A percentile compares a stretch with the other conserved stretches of the same genome.
Conservation (phyloP, 2,113 vertebrate species). For the Dendrocopos noguchii region DNA sequence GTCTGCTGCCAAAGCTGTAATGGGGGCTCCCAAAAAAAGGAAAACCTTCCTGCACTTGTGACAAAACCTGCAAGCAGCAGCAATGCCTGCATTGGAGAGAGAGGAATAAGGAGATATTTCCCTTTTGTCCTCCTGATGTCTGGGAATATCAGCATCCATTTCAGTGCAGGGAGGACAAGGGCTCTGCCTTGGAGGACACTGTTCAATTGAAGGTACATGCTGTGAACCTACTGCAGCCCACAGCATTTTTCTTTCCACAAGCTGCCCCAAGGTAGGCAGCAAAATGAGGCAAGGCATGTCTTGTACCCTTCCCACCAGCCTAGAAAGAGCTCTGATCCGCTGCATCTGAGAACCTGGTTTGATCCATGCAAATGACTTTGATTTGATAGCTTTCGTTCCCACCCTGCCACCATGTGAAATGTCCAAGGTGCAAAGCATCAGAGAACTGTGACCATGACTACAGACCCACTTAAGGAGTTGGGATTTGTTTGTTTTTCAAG, state of each 20-base stretch:
- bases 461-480: background rate
- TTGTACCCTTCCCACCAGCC: background rate
- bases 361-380: background rate
- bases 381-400: background rate
- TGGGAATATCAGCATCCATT: background rate
- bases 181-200: background rate
- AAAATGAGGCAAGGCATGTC: background rate
- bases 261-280: background rate
- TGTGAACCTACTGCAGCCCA: background rate
- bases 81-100: background rate
- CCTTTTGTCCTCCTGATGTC: background rate
- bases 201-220: background rate
- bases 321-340: rapidly evolving
- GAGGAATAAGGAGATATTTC: background rate
- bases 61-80: background rate
- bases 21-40: background rate
- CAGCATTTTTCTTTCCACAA: background rate
- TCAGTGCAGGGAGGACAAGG: background rate
- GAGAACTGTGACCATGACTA: background rate
- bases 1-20: background rate
- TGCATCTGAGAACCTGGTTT: background rate
- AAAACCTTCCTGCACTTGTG: background rate
- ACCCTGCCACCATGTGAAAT: background rate
- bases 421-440: background rate
- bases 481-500: background rate